phyloP scores from a whole-genome alignment of 2,113 vertebrate genomes.

The Opisthocomus hoazin region DNA sequence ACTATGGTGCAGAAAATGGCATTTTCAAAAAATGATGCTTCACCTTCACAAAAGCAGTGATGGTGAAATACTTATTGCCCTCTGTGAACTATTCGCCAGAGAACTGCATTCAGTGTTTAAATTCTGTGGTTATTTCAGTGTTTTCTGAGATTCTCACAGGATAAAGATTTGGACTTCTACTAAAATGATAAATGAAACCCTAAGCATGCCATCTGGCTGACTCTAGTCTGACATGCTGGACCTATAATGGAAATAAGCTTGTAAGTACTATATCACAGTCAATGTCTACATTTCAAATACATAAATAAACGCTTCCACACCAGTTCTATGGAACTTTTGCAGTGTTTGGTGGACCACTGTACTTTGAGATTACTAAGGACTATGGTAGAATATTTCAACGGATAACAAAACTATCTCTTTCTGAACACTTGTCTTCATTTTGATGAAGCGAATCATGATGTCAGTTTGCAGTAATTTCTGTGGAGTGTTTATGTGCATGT shows the following conservation, averaged over 20 bases:
- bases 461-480: not conserved
- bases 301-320: not conserved
- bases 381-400: not conserved
- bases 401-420: not conserved
- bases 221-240: not conserved
- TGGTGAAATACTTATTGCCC: not conserved
- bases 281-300: not conserved
- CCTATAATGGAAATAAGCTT: not conserved
- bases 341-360: not conserved
- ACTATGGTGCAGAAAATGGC: not conserved
- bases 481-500: not conserved
- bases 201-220: not conserved
- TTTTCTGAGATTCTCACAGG: not conserved
- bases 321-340: not conserved
- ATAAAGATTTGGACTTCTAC: not conserved
- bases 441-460: not conserved
- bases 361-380: not conserved
- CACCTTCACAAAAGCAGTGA: not conserved
- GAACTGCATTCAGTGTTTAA: not conserved
- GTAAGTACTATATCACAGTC: not conserved
- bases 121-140: not conserved
- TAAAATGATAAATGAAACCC: not conserved
- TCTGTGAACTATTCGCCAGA: not conserved
- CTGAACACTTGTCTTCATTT: not conserved
- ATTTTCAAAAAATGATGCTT: not conserved